Base-by-base conservation (phyloP, 2,113 vertebrate species). In the Arenaria interpres region DNA sequence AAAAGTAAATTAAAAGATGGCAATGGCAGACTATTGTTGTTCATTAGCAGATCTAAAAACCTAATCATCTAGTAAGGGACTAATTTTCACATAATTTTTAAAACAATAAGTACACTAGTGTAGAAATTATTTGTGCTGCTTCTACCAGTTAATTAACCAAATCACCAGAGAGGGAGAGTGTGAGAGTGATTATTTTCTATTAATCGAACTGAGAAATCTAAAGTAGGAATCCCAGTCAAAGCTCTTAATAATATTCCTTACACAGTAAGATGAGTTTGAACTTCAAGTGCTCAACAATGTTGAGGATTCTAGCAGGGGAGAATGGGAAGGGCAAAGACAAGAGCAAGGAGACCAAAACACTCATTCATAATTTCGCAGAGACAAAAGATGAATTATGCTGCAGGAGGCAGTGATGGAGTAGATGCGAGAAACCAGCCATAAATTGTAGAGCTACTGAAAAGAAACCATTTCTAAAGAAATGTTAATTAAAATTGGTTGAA, bases 1-100 rank as follows among this genome's bases (percentile, higher is more conserved):
- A 98, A 98, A 98, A 98, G 97, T 98, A 97, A 98, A 98, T 98
- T 98, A 98, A 98, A 98, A 98, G 93, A 98, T 98, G 96, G 95
- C 97, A 98, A 69, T 97, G 95, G 97, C 97, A 97, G 97, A 97
- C 97, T 97, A 96, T 98, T 98, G 98, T 97, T 98, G 97, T 98
- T 98, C 98, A 98, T 98, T 98, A 98, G 93, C 85, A 96, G 90
- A 97, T 98, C 97, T 98, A 96, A 98, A 98, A 96, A 95, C 94
- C 96, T 98, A 98, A 98, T 98, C 97, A 97, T 98, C 97, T 97
- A 98, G 97, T 98, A 97, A 98, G 96, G 96, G 97, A 98, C 98
- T 98, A 98, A 98, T 98, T 98, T 98, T 98, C 97, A 95, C 96
- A 97, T 98, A 98, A 98, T 98, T 98, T 98, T 98, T 97, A 98